Evolutionary conservation across 2,888 invertebrate genomes (phyloP), one percentile per base, ranked within the genome.

Genomic region (Aphidius colemani): DNA sequence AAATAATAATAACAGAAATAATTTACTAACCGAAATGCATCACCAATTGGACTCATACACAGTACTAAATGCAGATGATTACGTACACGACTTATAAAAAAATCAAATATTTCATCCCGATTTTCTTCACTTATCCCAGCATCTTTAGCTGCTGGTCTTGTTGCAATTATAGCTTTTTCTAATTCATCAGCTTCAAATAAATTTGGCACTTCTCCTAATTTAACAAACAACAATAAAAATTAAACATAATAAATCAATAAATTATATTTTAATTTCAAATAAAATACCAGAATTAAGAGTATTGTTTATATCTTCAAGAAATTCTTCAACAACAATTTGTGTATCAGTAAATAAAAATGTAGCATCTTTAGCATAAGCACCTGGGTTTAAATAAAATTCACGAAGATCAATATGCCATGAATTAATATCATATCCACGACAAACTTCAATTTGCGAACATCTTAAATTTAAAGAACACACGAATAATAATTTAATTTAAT

Each of bases 31-130:
- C 48, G 11, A 10, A 48, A 48, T 13, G 88, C 87, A 66, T 93
- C 92, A 0, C 95, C 95, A 64, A 95, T 92, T 0, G 95, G 95
- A 74, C 93, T 95, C 89, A 96, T 92, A 77, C 94, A 93, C 40
- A 96, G 83, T 55, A 94, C 88, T 44, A 95, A 88, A 75, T 94
- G 94, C 78, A 95, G 80, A 79, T 93, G 90, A 11, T 86, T 83
- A 59, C 92, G 84, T 10, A 93, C 91, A 65, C 93, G 86, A 67
- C 92, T 89, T 74, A 95, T 89, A 58, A 96, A 85, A 82, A 91
- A 93, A 69, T 87, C 82, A 76, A 93, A 92, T 63, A 93, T 86
- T 0, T 87, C 84, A 77, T 94, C 93, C 3, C 85, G 84, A 0
- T 90, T 90, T 69, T 87, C 86, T 69, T 85, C 72, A 6, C 13